These are phyloP conservation scores for Acanthoscelides obtectus DNA, from an alignment of 2,888 invertebrate genomes.

Conservation along the genomic window DNA sequence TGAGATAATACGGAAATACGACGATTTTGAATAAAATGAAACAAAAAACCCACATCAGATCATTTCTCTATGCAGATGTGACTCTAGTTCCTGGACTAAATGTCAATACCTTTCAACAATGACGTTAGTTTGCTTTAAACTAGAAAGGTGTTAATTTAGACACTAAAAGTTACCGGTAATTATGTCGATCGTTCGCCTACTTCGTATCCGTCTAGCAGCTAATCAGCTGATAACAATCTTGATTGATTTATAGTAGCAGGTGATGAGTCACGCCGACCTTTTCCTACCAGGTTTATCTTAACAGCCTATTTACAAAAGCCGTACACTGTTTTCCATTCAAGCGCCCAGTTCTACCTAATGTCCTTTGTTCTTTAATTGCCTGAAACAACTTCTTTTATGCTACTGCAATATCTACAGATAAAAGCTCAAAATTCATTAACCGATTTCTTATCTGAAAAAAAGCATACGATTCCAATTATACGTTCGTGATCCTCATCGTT, in stretches of 20 bases:
- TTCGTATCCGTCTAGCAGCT: not conserved
- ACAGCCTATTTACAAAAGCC: not conserved
- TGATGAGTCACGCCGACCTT: not conserved
- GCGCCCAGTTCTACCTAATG: not conserved
- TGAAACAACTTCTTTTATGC: not conserved
- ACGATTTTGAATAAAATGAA: too few species aligned
- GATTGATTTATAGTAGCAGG: not conserved
- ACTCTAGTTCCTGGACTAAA: too few species aligned
- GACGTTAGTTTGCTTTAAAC: too few species aligned
- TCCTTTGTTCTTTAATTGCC: not conserved
- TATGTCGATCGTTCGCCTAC: not conserved
- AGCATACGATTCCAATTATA: not conserved
- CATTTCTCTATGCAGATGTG: too few species aligned
- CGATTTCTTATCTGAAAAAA: not conserved
- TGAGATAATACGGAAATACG: too few species aligned
- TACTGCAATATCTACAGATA: not conserved
- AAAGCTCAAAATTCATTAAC: not conserved
- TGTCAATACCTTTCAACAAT: too few species aligned
- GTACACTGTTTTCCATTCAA: not conserved
- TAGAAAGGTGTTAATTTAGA: too few species aligned
- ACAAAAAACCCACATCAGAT: too few species aligned
- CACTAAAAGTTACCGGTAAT: too few species aligned
- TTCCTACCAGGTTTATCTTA: not conserved
- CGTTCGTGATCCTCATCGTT: not conserved
- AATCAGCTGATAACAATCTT: not conserved